These are phyloP conservation scores for Limnephilus rhombicus DNA, from an alignment of 2,888 invertebrate genomes.

Conservation along the genomic window DNA sequence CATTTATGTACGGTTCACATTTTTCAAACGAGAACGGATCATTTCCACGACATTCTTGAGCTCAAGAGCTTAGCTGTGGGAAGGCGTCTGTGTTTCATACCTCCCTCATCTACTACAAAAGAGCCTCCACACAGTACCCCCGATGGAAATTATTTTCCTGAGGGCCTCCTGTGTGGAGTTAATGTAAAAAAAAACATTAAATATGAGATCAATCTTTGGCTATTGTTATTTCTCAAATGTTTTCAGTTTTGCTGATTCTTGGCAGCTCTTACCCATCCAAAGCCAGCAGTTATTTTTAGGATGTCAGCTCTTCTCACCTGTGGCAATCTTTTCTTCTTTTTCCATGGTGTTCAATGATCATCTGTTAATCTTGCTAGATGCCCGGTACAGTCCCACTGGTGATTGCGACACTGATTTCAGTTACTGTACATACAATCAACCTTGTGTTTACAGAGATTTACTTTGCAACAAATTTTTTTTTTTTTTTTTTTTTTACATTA, in stretches of 20 bases:
- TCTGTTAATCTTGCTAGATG: not conserved
- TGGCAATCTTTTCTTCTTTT: not conserved
- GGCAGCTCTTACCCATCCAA: not conserved
- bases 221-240: not conserved
- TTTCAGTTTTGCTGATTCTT: not conserved
- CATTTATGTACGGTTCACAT: no score
- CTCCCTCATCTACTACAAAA: no score
- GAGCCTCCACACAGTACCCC: no score
- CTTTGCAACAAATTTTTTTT: no score
- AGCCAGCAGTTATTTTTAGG: not conserved
- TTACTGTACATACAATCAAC: not conserved
- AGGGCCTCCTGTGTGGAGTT: no score
- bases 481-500: no score
- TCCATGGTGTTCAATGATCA: not conserved
- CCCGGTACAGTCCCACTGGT: not conserved
- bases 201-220: not conserved
- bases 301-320: not conserved
- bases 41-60: no score
- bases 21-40: no score
- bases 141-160: no score
- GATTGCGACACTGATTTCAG: not conserved
- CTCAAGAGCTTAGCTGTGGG: no score
- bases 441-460: not conserved
- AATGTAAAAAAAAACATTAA: no score
- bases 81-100: no score